These are phyloP conservation scores for Microcebus griseorufus DNA, from an alignment of 2,113 vertebrate genomes.

Conservation along the genomic window DNA sequence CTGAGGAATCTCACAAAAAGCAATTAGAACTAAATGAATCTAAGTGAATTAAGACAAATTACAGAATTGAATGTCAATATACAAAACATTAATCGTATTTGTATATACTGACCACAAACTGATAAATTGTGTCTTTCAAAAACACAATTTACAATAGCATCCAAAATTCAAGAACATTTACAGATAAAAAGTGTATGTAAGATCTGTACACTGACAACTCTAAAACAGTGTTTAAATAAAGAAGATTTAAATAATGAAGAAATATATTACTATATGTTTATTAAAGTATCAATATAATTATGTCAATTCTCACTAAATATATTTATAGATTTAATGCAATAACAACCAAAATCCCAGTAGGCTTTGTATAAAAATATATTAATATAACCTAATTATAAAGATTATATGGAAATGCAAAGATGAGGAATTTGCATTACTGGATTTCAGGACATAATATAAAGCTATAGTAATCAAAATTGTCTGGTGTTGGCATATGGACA, in stretches of 20 bases:
- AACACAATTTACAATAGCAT: background rate
- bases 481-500: background rate
- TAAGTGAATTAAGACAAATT: background rate
- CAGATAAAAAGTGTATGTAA: background rate
- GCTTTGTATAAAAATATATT: background rate
- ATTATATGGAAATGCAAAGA: background rate
- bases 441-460: background rate
- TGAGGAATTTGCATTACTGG: background rate
- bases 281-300: background rate
- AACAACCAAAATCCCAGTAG: background rate
- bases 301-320: background rate
- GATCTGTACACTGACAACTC: background rate
- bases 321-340: background rate
- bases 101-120: background rate
- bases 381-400: background rate
- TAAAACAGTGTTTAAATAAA: background rate
- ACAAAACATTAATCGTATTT: background rate
- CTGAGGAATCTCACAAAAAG: background rate
- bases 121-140: background rate
- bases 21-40: background rate
- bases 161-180: background rate
- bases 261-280: background rate
- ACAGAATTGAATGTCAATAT: background rate
- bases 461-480: background rate
- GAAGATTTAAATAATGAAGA: background rate